Evolutionary conservation across 2,888 invertebrate species (phyloP).

Genomic region (Hydroisotoma schaefferi): DNA sequence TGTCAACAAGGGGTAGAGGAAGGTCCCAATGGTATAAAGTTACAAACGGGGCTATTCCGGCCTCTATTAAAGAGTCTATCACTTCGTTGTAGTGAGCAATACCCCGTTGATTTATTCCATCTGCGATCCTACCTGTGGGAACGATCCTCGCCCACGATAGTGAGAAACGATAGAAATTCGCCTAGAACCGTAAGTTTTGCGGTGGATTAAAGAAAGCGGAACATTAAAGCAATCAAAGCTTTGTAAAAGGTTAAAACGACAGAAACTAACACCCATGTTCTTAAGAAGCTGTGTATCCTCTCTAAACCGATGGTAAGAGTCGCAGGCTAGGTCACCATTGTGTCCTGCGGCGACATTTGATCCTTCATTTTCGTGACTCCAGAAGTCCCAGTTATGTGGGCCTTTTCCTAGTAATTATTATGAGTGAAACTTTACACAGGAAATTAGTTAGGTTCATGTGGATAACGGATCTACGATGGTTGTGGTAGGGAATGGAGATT

Average conservation of each 20-base stretch:
- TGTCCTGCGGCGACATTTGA: constrained; percentile 50
- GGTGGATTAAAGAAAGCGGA: not conserved
- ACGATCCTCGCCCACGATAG: constrained; percentile 13
- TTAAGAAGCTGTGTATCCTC: not conserved
- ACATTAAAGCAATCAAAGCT: too few relatives aligned
- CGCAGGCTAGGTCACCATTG: constrained; percentile 50
- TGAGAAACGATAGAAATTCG: constrained; percentile 9
- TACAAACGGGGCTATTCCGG: constrained; percentile 4
- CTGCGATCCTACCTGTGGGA: constrained; percentile 3
- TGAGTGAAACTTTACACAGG: too few relatives aligned
- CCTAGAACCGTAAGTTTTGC: constrained; percentile 1
- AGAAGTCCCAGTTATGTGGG: constrained; percentile 53
- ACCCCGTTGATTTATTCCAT: constrained; percentile 9
- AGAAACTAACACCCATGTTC: constrained; percentile 2
- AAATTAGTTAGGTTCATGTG: too few relatives aligned
- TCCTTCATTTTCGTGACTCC: constrained; percentile 50
- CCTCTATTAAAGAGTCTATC: not conserved
- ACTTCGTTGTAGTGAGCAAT: constrained; percentile 15
- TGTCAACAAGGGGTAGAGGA: constrained; percentile 56
- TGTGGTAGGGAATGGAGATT: not conserved
- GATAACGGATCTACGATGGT: too few relatives aligned
- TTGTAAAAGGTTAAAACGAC: too few relatives aligned
- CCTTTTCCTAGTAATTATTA: constrained; percentile 51
- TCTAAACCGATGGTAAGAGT: constrained; percentile 6
- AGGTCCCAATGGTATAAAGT: constrained; percentile 58